Evolutionary conservation across 2,888 invertebrate species (phyloP), one percentile per base, ranked within the genome.

Genomic region (Dione juno): DNA sequence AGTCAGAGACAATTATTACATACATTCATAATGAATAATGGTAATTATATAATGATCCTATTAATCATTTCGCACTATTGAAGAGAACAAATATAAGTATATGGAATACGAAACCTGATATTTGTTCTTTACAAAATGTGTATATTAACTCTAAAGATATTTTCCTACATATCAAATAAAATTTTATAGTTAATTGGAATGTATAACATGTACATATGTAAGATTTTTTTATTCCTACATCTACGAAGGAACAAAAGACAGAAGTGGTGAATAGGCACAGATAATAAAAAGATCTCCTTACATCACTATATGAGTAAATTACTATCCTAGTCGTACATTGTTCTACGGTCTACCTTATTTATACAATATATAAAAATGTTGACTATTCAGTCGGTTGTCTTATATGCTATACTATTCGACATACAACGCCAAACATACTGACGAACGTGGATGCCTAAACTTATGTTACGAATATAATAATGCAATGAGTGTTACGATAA

Each of bases 311-410:
- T 54, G 77, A 85, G 78, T 84, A 79, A 84, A 82, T 84, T 82
- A 73, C 80, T 82, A 80, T 71, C 70, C 71, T 76, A 78, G 74
- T 79, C 78, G 83, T 86, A 85, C 80, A 80, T 79, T 79, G 77
- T 75, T 80, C 85, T 87, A 88, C 78, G 71, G 73, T 79, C 84
- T 88, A 86, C 83, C 82, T 75, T 77, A 77, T 74, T 85, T 87
- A 86, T 82, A 88, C 85, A 76, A 85, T 86, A 86, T 85, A 87
- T 88, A 88, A 90, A 87, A 89, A 87, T 85, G 88, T 86, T 93
- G 92, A 93, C 92, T 92, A 93, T 92, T 93, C 92, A 93, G 92
- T 92, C 92, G 89, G 89, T 85, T 89, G 88, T 82, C 92, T 92
- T 92, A 92, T 59, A 79, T 75, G 75, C 87, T 88, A 89, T 78